Evolutionary conservation across 1,140 invertebrate genomes (phyloP), one percentile per base, ranked within the genome.

Genomic region (Leptonema lineaticorne): DNA sequence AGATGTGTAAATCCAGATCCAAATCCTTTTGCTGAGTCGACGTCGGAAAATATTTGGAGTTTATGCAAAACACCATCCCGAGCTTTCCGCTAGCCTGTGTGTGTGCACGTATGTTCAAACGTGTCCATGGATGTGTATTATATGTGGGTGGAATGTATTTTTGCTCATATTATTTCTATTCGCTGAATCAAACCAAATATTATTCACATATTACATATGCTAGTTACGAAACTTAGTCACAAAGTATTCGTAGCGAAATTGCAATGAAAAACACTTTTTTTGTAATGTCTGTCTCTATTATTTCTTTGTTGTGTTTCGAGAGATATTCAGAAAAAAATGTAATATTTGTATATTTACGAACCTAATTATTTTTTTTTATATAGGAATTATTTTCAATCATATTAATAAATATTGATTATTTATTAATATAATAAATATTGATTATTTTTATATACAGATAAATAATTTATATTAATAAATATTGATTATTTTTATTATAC

Each of bases 171-270:
- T 64, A 64, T 64, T 64, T 53, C 62, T 64, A 64, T 64, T 64
- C 62, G 62, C 41, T 64, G 62, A 64, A 64, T 64, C 62, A 64
- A 64, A 41, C 62, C 37, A 64, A 64, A 64, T 64, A 64, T 64
- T 64, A 64, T 64, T 64, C 37, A 29, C 50, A 14, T 64, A 64
- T 50, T 64, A 50, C 62, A 64, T 64, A 50, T 29, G 45, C 28
- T 16, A 24, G 62, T 64, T 64, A 50, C 41, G 62, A 64, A 64
- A 64, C 46, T 64, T 53, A 62, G 59, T 62, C 59, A 62, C 8
- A 45, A n/a, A 9, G 20, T 62, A 62, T 62, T 62, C 30, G 59
- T 22, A 37, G n/a, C 28, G 27, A 33, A 37, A 59, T 20, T 59
- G 57, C 30, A 57, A 8, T 14, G n/a, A n/a, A n/a, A n/a, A n/a